Evolutionary conservation across 53 echinoderm and acorn worm genomes (phyloP).

Genomic region (Holothuria leucospilota): DNA sequence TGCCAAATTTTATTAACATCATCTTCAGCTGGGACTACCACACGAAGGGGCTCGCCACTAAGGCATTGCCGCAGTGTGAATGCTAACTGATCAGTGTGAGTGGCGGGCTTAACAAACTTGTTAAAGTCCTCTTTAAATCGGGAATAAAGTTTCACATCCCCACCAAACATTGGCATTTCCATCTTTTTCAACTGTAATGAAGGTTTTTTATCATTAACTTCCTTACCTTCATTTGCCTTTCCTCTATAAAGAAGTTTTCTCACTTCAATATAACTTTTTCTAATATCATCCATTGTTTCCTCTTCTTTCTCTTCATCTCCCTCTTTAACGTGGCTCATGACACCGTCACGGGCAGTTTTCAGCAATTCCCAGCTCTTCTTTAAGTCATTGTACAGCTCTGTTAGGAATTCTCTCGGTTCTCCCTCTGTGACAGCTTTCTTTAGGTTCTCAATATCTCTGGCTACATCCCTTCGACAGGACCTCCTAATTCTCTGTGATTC

Average conservation of each 20-base stretch:
- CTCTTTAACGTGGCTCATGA: background rate
- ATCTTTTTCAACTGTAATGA: too few relatives aligned
- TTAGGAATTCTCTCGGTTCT: background rate
- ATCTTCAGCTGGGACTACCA: background rate
- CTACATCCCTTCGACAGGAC: background rate
- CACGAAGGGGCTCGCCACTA: too few relatives aligned
- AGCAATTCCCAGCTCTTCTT: too few relatives aligned
- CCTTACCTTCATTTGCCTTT: background rate
- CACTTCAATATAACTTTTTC: background rate
- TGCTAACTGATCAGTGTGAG: slow-evolving; percentile 13
- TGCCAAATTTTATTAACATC: too few relatives aligned
- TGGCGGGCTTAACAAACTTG: background rate
- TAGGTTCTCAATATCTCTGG: background rate
- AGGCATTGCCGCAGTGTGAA: slow-evolving; percentile 20
- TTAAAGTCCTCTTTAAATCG: too few relatives aligned
- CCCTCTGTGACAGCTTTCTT: background rate
- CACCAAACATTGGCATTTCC: slow-evolving; percentile 4
- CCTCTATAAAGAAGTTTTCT: background rate
- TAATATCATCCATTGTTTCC: background rate
- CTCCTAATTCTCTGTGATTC: background rate
- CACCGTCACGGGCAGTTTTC: background rate
- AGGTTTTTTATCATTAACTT: too few relatives aligned
- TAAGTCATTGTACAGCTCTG: background rate
- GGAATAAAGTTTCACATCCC: too few relatives aligned
- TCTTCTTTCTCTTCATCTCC: background rate